These are phyloP conservation scores for Oceanodroma tethys DNA, from an alignment of 2,113 vertebrate species.

Conservation along the genomic window DNA sequence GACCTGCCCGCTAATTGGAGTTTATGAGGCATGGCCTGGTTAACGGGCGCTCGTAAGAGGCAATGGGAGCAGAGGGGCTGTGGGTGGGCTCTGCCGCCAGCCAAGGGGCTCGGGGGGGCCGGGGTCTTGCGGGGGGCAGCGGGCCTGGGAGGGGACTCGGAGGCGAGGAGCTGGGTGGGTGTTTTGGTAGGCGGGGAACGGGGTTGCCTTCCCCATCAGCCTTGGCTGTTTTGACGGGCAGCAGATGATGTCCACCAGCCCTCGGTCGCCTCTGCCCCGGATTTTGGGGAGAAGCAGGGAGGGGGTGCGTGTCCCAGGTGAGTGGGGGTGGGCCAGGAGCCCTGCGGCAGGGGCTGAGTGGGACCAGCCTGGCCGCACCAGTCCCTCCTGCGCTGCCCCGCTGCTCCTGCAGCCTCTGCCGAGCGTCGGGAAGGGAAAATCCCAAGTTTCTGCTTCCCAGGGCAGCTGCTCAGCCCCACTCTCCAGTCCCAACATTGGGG, in stretches of 20 bases:
- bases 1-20: neutral
- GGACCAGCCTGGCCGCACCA: fast-evolving
- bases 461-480: neutral
- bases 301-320: fast-evolving
- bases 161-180: neutral
- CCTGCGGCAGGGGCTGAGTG: neutral
- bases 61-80: neutral
- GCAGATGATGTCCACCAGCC: neutral
- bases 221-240: neutral
- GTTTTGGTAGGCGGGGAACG: fast-evolving
- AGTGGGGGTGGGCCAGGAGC: neutral
- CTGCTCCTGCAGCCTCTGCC: neutral
- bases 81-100: neutral
- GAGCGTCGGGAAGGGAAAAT: neutral
- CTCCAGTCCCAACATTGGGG: neutral
- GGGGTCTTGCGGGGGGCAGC: neutral
- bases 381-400: fast-evolving
- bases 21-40: neutral
- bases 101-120: fast-evolving
- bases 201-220: neutral
- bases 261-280: fast-evolving
- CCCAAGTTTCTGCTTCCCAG: neutral
- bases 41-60: neutral
- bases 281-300: neutral
- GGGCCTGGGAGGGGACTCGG: neutral